Conservation (phyloP, 2,797 vertebrate species). For the Mycteria americana region DNA sequence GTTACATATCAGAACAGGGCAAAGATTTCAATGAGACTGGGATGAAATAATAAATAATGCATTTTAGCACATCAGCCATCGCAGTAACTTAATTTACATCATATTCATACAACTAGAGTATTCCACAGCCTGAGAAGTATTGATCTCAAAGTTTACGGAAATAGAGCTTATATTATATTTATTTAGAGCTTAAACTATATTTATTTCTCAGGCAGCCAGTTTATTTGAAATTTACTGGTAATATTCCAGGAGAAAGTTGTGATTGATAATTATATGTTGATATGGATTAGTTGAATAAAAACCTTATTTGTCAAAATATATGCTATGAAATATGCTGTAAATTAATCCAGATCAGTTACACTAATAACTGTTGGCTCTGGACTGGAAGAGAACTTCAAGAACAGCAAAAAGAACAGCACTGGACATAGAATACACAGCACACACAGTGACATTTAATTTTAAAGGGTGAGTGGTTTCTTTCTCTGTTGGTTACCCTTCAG, state of each 20-base stretch:
- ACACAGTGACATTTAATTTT: neutral
- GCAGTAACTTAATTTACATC: neutral
- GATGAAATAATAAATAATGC: constrained; percentile 7
- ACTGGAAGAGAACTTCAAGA: neutral
- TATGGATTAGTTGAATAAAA: neutral
- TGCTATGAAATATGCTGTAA: neutral
- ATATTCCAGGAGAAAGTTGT: neutral
- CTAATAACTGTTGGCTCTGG: neutral
- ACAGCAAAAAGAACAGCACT: neutral
- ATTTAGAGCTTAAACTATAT: constrained; percentile 11
- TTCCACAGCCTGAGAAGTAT: neutral
- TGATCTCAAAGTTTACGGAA: neutral
- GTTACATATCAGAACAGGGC: neutral
- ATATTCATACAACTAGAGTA: neutral
- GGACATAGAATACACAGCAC: neutral
- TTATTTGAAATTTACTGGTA: neutral
- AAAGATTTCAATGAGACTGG: neutral
- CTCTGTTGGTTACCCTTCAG: constrained; percentile 9
- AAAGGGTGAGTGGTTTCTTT: constrained; percentile 28
- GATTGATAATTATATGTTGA: neutral
- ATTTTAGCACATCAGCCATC: neutral
- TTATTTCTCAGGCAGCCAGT: neutral
- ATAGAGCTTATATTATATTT: neutral
- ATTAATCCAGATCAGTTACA: neutral
- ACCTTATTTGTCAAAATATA: neutral